phyloP scores from a whole-genome alignment of 2,888 invertebrate genomes.

The Allolobophora icterica region DNA sequence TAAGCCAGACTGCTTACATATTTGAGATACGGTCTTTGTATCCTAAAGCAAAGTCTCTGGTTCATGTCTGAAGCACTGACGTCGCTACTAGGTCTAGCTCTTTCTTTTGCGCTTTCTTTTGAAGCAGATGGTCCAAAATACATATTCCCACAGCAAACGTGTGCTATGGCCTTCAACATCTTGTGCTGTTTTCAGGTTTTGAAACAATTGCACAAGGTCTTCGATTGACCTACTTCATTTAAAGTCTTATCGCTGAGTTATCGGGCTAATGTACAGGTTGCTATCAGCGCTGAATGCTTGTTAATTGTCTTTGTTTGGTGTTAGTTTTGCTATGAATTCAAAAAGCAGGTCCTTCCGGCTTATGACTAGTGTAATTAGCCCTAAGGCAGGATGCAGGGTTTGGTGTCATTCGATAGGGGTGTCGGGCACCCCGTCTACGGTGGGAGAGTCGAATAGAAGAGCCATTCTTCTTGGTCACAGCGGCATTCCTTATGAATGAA shows the following conservation, averaged over 20 bases:
- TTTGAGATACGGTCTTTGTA: neutral
- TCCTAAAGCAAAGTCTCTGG: neutral
- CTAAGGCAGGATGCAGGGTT: neutral
- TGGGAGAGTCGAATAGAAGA: neutral
- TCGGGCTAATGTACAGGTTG: neutral
- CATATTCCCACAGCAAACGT: neutral
- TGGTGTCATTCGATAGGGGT: neutral
- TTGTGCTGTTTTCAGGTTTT: neutral
- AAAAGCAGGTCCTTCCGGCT: neutral
- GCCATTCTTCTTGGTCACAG: neutral
- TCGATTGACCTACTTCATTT: neutral
- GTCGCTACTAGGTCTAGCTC: no score
- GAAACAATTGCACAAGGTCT: neutral
- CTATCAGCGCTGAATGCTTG: neutral
- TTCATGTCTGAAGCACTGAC: neutral
- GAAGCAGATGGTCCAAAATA: no score
- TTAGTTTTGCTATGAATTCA: neutral
- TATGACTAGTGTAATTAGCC: neutral
- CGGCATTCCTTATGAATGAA: neutral
- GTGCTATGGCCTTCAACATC: neutral
- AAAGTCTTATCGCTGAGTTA: neutral
- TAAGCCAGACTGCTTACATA: neutral
- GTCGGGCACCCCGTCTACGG: neutral
- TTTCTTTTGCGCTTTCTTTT: no score
- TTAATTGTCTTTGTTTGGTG: neutral